A percentile compares a stretch with the other conserved stretches of the same genome.
Conservation (phyloP, 2,888 invertebrate species). For the Sicus ferrugineus region DNA sequence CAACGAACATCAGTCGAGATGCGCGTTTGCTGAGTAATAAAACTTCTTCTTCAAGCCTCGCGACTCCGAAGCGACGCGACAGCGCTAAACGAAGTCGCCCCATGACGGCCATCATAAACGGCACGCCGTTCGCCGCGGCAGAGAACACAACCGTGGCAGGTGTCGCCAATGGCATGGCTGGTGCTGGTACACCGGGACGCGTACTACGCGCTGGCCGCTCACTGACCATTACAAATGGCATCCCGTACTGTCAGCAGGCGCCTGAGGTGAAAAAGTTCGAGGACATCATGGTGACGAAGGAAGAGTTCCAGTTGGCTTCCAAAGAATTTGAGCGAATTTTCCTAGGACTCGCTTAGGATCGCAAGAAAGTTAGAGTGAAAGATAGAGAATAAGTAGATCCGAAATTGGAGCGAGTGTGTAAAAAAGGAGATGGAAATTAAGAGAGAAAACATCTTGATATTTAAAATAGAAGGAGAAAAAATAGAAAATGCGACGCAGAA, state of each 20-base stretch:
- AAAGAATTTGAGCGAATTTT: slow-evolving; percentile 58
- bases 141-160: background rate
- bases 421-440: too few species aligned
- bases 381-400: background rate
- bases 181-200: slow-evolving; percentile 35
- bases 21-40: slow-evolving; percentile 43
- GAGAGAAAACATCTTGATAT: background rate
- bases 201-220: slow-evolving; percentile 45
- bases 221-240: slow-evolving; percentile 42
- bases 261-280: slow-evolving; percentile 50
- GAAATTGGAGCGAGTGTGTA: background rate
- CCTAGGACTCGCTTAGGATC: slow-evolving; percentile 50
- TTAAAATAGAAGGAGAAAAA: background rate
- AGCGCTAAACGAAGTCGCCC: slow-evolving; percentile 53
- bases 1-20: slow-evolving; percentile 47
- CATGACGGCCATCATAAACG: slow-evolving; percentile 47
- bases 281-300: slow-evolving; percentile 57
- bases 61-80: slow-evolving; percentile 49
- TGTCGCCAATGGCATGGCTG: slow-evolving; percentile 25
- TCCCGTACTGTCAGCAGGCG: slow-evolving; percentile 30
- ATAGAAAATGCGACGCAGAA: background rate
- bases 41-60: background rate
- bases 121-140: slow-evolving; percentile 34
- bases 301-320: slow-evolving; percentile 54
- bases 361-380: background rate